Evolutionary conservation across 2,888 invertebrate species (phyloP).

Genomic region (Hirtodrosophila duncani): DNA sequence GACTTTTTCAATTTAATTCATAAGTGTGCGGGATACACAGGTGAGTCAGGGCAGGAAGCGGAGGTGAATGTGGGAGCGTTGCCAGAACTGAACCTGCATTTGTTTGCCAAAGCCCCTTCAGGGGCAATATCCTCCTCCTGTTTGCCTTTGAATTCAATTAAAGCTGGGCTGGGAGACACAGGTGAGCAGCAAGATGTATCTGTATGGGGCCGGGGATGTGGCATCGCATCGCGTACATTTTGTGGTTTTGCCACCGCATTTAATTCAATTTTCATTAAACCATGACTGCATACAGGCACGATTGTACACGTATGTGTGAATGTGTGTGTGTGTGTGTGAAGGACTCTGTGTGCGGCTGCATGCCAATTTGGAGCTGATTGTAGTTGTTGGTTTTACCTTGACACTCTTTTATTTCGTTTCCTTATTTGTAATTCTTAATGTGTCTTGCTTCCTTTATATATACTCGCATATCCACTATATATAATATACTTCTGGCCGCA

Average conservation of each 20-base stretch:
- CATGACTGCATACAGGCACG: slow-evolving; percentile 23
- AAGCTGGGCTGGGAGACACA: slow-evolving; percentile 9
- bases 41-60: slow-evolving; percentile 8
- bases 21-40: slow-evolving; percentile 15
- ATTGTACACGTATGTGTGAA: no score
- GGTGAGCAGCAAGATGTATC: not conserved
- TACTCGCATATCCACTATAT: no score
- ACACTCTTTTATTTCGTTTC: slow-evolving; percentile 35
- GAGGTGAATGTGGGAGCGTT: slow-evolving; percentile 26
- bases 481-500: not conserved
- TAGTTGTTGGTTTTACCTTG: slow-evolving; percentile 35
- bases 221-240: slow-evolving; percentile 32
- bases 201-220: slow-evolving; percentile 9
- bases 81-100: slow-evolving; percentile 38
- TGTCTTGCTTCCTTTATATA: no score
- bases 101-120: slow-evolving; percentile 50
- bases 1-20: slow-evolving; percentile 46
- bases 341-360: no score
- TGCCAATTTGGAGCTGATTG: slow-evolving; percentile 15
- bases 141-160: slow-evolving; percentile 54
- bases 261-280: slow-evolving; percentile 54
- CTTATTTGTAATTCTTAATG: no score
- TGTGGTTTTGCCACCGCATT: slow-evolving; percentile 38
- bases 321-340: no score
- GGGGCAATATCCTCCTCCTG: slow-evolving; percentile 31